These are phyloP conservation scores for Standfussiana lucernea DNA, from an alignment of 2,888 invertebrate genomes.

Conservation along the genomic window DNA sequence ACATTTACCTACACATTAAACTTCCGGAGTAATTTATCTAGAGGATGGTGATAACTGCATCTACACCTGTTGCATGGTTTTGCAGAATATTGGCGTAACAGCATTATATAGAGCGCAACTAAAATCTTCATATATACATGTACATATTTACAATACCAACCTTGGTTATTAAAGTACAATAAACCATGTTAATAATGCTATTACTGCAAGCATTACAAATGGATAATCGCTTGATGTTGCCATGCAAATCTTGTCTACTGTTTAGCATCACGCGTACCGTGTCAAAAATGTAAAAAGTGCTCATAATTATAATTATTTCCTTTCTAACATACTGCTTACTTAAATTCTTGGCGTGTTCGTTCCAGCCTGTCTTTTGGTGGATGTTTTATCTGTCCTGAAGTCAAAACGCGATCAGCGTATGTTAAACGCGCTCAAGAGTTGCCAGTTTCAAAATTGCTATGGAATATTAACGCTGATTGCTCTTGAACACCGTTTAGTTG, in stretches of 20 bases:
- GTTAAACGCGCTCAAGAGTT: background rate
- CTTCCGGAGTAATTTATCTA: background rate
- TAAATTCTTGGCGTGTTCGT: background rate
- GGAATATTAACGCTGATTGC: background rate
- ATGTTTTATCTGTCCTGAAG: background rate
- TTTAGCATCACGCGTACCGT: slow-evolving; percentile 29
- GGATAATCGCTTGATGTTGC: slow-evolving; percentile 8
- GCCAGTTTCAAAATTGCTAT: background rate
- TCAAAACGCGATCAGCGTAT: background rate
- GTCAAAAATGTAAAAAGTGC: slow-evolving; percentile 45
- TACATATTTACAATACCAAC: too few species aligned
- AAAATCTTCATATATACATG: too few species aligned
- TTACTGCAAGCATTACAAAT: too few species aligned
- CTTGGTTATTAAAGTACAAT: too few species aligned
- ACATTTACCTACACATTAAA: too few species aligned
- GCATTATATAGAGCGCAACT: background rate
- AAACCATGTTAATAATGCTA: too few species aligned
- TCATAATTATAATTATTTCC: slow-evolving; percentile 37
- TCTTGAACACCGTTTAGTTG: too few species aligned
- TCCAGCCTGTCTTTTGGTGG: background rate
- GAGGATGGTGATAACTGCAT: background rate
- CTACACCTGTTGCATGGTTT: background rate
- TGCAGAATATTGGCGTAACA: too few species aligned
- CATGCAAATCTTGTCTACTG: slow-evolving; percentile 16
- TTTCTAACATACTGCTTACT: background rate